A percentile compares a stretch with the other conserved stretches of the same genome.
Conservation (phyloP, 1,140 invertebrate species). For the Zaprionus lachaisei region DNA sequence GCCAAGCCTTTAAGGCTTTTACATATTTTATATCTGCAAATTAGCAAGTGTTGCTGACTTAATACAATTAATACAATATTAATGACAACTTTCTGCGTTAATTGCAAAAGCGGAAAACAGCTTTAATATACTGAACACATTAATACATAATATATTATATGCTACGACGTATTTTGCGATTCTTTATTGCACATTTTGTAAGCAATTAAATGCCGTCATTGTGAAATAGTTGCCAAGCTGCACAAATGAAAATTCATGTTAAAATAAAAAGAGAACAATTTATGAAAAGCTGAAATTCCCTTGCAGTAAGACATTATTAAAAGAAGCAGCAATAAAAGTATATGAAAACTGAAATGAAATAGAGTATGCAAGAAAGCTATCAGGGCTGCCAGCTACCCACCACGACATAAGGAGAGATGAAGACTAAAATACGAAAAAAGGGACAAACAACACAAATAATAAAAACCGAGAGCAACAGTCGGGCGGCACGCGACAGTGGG, state of each 20-base stretch:
- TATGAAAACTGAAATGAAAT: no score
- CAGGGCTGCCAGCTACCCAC: no score
- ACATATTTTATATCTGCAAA: neutral
- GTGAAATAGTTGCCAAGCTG: neutral
- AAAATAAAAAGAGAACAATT: neutral
- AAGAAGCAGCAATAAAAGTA: no score
- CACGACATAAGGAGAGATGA: no score
- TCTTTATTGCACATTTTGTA: neutral
- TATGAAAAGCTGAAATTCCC: no score
- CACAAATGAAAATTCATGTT: neutral
- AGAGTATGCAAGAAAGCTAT: no score
- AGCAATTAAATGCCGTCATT: neutral
- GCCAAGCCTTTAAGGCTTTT: neutral
- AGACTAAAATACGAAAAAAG: no score
- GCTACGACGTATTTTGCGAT: neutral
- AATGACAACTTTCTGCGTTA: neutral
- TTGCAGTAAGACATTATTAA: no score
- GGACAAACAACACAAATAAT: no score
- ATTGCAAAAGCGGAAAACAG: neutral
- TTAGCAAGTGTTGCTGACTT: neutral
- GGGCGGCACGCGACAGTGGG: no score
- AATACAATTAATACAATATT: constrained; percentile 1
- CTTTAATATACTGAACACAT: neutral
- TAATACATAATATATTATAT: neutral
- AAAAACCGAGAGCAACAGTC: no score